phyloP scores from a whole-genome alignment of 1,140 invertebrate species.

The Hermatobates lingyangjiaoensis region DNA sequence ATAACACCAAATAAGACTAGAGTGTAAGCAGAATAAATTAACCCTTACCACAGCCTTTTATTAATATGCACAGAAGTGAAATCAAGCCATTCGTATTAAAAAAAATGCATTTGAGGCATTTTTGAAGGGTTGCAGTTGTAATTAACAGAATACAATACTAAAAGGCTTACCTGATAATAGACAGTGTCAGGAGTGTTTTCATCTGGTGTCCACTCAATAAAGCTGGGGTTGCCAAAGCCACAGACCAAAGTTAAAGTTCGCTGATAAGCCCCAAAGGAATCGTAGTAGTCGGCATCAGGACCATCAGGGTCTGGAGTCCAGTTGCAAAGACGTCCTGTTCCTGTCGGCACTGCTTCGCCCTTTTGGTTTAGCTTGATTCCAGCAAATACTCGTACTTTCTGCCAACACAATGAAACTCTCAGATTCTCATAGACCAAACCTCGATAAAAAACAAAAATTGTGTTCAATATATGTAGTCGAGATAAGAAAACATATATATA shows the following conservation, averaged over 20 bases:
- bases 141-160: background rate
- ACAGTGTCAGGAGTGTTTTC: slow-evolving; percentile 71
- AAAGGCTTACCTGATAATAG: slow-evolving; percentile 60
- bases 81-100: too few relatives aligned
- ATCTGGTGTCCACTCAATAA: slow-evolving; percentile 76
- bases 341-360: slow-evolving; percentile 45
- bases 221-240: slow-evolving; percentile 61
- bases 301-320: slow-evolving; percentile 58
- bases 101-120: too few relatives aligned
- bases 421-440: too few relatives aligned
- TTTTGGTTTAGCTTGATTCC: slow-evolving; percentile 45
- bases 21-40: too few relatives aligned
- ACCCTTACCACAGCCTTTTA: too few relatives aligned
- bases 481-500: too few relatives aligned
- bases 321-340: slow-evolving; percentile 61
- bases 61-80: too few relatives aligned
- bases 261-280: slow-evolving; percentile 76
- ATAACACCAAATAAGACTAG: too few relatives aligned
- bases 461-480: too few relatives aligned
- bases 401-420: too few relatives aligned
- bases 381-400: slow-evolving; percentile 65
- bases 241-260: slow-evolving; percentile 61
- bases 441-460: too few relatives aligned
- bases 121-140: background rate
- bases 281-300: slow-evolving; percentile 54